phyloP scores from a whole-genome alignment of 2,797 vertebrate species.

The Margarornis squamiger region DNA sequence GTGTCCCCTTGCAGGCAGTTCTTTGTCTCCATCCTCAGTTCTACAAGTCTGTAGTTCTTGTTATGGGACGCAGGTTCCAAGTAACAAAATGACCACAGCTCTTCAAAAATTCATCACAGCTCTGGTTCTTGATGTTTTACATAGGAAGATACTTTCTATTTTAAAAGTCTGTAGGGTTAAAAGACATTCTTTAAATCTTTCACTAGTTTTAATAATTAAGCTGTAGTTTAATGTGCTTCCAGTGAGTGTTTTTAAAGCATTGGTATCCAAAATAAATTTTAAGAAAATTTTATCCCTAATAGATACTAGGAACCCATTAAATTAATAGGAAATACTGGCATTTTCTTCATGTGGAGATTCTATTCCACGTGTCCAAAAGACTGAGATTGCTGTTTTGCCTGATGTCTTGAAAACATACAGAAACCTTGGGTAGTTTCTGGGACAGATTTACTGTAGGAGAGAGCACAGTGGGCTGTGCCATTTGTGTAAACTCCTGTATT shows the following conservation, averaged over 20 bases:
- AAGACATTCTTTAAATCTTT: not conserved
- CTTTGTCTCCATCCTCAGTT: not conserved
- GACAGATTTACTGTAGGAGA: not conserved
- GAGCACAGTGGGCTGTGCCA: not conserved
- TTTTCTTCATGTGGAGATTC: not conserved
- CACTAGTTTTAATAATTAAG: not conserved
- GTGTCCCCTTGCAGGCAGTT: not conserved
- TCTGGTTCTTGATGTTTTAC: not conserved
- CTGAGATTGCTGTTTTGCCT: not conserved
- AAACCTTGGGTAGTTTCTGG: not conserved
- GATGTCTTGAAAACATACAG: not conserved
- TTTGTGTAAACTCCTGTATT: not conserved
- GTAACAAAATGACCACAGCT: not conserved
- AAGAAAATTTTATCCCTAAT: not conserved
- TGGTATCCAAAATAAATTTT: not conserved
- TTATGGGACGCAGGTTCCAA: constrained; percentile 10
- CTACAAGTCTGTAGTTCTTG: not conserved
- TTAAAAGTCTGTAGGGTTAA: constrained; percentile 14
- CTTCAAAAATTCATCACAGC: not conserved
- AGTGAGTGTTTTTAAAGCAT: not conserved
- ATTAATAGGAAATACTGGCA: not conserved
- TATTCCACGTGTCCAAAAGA: not conserved
- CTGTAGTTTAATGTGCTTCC: not conserved
- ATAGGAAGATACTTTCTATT: not conserved
- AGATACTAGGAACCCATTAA: not conserved